Percentiles rank a stretch among this genome's conserved stretches.
Evolutionary conservation across 2,888 invertebrate genomes (phyloP).

Genomic region (Conus canariensis): DNA sequence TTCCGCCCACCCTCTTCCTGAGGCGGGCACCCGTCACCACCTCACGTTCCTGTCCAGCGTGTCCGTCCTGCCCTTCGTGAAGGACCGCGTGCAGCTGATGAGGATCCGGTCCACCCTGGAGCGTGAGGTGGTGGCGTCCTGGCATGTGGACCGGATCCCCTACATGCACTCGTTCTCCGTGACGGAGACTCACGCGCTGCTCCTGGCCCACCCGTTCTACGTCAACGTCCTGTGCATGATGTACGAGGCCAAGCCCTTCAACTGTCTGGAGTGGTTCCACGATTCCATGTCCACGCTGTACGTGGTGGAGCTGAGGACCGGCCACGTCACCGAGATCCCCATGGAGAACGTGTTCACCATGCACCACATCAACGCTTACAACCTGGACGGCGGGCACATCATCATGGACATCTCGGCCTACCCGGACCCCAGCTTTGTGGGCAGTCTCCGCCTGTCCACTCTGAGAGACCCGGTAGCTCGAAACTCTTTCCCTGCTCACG

Average conservation of each 20-base stretch:
- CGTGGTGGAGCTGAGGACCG: conserved; percentile 64
- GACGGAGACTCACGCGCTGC: conserved; percentile 67
- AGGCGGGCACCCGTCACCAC: conserved; percentile 63
- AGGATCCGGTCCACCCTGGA: conserved; percentile 62
- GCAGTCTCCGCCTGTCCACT: conserved; percentile 60
- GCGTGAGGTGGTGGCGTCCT: conserved; percentile 65
- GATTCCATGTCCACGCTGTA: conserved; percentile 62
- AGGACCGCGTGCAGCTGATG: conserved; percentile 63
- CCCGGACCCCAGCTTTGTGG: conserved; percentile 66
- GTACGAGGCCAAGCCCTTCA: conserved; percentile 60
- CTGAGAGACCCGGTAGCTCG: conserved; percentile 59
- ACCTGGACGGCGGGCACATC: conserved; percentile 54
- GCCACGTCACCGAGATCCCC: conserved; percentile 56
- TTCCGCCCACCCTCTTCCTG: conserved; percentile 75
- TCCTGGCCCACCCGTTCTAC: conserved; percentile 72
- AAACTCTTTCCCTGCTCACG: conserved; percentile 63
- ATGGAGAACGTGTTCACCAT: conserved; percentile 68
- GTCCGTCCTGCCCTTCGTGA: conserved; percentile 61
- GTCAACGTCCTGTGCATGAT: conserved; percentile 68
- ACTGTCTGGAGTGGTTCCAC: conserved; percentile 69
- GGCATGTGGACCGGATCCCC: conserved; percentile 66
- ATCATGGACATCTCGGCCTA: conserved; percentile 70
- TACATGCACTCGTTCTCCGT: conserved; percentile 76
- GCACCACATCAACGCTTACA: conserved; percentile 75
- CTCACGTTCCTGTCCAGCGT: conserved; percentile 70